phyloP scores from a whole-genome alignment of 92 coral and sea anemone genomes.

The Actinostola sp. region DNA sequence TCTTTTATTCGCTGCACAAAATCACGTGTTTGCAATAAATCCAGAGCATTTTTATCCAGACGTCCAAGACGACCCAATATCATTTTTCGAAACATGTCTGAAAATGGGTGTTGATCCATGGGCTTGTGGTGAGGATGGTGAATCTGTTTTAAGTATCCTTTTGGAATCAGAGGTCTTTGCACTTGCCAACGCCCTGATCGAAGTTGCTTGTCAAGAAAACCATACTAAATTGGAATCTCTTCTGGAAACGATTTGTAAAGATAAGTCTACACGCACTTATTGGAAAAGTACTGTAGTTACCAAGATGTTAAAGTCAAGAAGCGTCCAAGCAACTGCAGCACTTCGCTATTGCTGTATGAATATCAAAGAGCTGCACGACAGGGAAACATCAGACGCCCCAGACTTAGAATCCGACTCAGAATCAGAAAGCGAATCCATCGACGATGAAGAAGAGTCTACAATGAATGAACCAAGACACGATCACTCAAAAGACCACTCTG shows the following conservation, averaged over 20 bases:
- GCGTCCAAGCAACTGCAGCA: neutral
- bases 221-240: neutral
- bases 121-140: conserved; percentile 20
- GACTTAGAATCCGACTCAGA: too few relatives aligned
- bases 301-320: neutral
- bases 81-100: conserved; percentile 16
- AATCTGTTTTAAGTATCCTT: conserved; percentile 21
- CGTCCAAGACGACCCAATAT: conserved; percentile 26
- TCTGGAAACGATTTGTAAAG: conserved; percentile 19
- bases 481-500: neutral
- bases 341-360: neutral
- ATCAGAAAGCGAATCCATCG: too few relatives aligned
- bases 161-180: neutral
- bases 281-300: conserved; percentile 21
- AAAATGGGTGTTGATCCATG: conserved; percentile 31
- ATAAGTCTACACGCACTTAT: neutral
- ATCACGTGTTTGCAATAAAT: neutral
- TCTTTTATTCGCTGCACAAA: conserved; percentile 2
- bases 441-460: too few relatives aligned
- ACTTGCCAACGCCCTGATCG: neutral
- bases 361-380: neutral
- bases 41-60: conserved; percentile 11
- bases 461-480: neutral
- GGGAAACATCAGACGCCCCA: too few relatives aligned
- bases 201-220: neutral